These are phyloP conservation scores for Anas bahamensis DNA, from an alignment of 2,797 vertebrate genomes.

Conservation along the genomic window DNA sequence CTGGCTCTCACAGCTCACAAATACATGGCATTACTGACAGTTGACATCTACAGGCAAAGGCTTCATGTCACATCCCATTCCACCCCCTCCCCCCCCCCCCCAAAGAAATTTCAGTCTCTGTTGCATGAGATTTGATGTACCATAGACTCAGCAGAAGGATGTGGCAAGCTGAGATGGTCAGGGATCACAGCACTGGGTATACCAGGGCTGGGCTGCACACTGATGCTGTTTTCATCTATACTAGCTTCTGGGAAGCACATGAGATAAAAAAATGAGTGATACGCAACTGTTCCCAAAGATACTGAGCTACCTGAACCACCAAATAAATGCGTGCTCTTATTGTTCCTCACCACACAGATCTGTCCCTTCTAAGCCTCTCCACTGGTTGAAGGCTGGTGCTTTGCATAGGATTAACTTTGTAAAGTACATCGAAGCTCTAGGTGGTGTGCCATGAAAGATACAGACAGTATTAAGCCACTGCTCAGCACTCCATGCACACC, in stretches of 20 bases:
- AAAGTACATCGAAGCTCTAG: neutral
- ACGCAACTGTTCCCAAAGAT: neutral
- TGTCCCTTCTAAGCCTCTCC: neutral
- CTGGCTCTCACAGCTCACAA: neutral
- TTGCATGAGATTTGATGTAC: neutral
- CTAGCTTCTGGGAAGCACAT: neutral
- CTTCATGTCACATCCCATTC: neutral
- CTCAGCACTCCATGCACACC: neutral
- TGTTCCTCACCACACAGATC: neutral
- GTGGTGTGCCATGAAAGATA: neutral
- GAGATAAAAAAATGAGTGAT: neutral
- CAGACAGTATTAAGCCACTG: neutral
- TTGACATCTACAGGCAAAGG: neutral
- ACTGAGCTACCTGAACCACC: fast-evolving
- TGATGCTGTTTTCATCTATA: neutral
- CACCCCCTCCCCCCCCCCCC: neutral
- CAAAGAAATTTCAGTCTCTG: neutral
- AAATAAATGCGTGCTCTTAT: neutral
- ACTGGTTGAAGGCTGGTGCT: neutral
- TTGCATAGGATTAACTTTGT: neutral
- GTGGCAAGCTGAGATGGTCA: neutral
- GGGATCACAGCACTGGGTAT: neutral
- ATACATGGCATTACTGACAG: neutral
- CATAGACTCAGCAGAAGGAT: neutral
- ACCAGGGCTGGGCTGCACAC: neutral